Evolutionary conservation across 2,797 vertebrate species (phyloP).

Genomic region (Cyclopterus lumpus): DNA sequence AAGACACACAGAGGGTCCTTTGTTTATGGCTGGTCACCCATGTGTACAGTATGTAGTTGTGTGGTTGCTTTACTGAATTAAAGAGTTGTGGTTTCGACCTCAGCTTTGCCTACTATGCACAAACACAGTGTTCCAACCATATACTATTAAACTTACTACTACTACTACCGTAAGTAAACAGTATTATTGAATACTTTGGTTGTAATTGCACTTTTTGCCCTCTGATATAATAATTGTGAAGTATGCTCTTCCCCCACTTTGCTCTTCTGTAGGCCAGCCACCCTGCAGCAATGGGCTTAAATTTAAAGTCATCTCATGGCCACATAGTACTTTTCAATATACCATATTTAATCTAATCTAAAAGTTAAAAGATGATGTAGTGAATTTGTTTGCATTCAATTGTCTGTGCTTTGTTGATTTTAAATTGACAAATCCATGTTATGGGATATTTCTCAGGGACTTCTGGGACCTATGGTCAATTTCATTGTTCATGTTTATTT

Average conservation of each 20-base stretch:
- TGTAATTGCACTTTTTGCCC: conserved; percentile 13
- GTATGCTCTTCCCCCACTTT: not conserved
- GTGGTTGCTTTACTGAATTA: conserved; percentile 20
- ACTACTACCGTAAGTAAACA: no score
- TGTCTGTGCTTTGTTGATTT: not conserved
- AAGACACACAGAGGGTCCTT: not conserved
- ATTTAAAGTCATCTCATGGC: not conserved
- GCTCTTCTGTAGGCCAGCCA: not conserved
- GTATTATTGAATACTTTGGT: not conserved
- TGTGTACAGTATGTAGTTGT: not conserved
- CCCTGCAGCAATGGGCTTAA: not conserved
- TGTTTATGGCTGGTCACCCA: conserved; percentile 13
- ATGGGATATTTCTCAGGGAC: not conserved
- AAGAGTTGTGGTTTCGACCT: conserved; percentile 4
- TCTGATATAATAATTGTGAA: not conserved
- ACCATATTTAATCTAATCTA: not conserved
- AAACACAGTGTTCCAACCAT: not conserved
- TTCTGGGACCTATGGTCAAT: not conserved
- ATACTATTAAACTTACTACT: conserved; percentile 4
- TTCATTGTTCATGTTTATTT: conserved; percentile 3
- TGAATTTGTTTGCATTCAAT: not conserved
- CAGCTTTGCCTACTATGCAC: not conserved
- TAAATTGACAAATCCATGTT: not conserved
- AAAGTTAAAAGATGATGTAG: not conserved
- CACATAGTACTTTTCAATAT: not conserved